A percentile compares a stretch with the other conserved stretches of the same genome.
Conservation (phyloP, 2,113 vertebrate genomes). For the Serilophus lunatus region DNA sequence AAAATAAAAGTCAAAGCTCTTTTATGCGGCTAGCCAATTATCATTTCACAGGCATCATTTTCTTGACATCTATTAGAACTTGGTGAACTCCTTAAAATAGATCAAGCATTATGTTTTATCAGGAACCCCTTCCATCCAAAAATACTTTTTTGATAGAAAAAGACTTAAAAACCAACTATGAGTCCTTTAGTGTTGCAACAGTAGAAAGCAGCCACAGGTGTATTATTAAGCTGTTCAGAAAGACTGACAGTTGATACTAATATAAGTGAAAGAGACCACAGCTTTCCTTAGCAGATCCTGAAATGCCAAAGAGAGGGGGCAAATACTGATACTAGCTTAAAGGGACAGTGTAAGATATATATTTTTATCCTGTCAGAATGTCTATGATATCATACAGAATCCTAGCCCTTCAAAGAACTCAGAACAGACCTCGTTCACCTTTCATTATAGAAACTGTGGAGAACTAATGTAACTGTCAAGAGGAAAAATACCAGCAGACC, state of each 20-base stretch:
- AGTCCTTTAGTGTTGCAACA: not conserved
- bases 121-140: not conserved
- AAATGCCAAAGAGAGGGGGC: not conserved
- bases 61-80: not conserved
- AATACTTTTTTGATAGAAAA: not conserved
- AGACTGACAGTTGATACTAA: not conserved
- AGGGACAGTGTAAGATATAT: not conserved
- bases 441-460: not conserved
- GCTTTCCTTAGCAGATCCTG: not conserved
- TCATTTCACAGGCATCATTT: not conserved
- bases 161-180: not conserved
- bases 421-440: not conserved
- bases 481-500: not conserved
- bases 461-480: not conserved
- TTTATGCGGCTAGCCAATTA: not conserved
- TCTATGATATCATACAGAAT: not conserved
- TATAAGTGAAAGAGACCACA: not conserved
- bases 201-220: not conserved
- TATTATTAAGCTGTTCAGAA: not conserved
- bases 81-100: not conserved
- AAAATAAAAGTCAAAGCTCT: not conserved
- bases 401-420: not conserved
- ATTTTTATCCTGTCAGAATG: not conserved
- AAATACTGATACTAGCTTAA: not conserved
- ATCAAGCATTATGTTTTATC: not conserved